Conservation (phyloP, 2,797 vertebrate species). For the Macrochelys suwanniensis region DNA sequence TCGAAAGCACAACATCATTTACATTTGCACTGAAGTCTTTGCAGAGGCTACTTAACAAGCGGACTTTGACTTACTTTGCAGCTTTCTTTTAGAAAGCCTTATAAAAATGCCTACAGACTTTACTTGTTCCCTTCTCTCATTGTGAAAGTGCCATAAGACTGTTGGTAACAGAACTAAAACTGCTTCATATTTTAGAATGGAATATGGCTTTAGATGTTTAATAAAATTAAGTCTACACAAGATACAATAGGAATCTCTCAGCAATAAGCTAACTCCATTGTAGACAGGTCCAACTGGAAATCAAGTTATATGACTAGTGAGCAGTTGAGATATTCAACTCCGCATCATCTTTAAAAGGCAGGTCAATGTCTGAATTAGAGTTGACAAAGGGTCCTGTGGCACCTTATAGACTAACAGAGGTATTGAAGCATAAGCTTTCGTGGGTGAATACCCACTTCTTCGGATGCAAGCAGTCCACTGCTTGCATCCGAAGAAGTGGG, state of each 20-base stretch:
- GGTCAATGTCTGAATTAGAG: not conserved
- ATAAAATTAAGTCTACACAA: not conserved
- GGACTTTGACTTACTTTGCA: constrained; percentile 1
- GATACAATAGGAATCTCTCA: not conserved
- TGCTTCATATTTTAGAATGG: not conserved
- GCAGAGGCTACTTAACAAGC: constrained; percentile 23
- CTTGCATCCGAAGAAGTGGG: no score
- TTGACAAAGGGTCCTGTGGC: no score
- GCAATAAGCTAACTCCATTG: not conserved
- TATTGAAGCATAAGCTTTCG: no score
- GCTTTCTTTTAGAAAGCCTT: not conserved
- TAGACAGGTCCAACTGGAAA: not conserved
- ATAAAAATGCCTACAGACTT: not conserved
- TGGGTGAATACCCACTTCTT: no score
- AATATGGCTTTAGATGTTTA: not conserved
- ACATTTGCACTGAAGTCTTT: constrained; percentile 20
- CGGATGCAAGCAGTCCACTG: no score
- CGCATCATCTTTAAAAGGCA: not conserved
- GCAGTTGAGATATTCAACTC: not conserved
- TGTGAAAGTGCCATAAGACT: not conserved
- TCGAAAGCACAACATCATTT: not conserved
- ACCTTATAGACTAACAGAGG: no score
- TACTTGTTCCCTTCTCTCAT: no score
- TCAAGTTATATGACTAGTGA: not conserved
- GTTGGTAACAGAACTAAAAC: not conserved